Evolutionary conservation across 2,113 vertebrate genomes (phyloP).

Genomic region (Pollachius pollachius): DNA sequence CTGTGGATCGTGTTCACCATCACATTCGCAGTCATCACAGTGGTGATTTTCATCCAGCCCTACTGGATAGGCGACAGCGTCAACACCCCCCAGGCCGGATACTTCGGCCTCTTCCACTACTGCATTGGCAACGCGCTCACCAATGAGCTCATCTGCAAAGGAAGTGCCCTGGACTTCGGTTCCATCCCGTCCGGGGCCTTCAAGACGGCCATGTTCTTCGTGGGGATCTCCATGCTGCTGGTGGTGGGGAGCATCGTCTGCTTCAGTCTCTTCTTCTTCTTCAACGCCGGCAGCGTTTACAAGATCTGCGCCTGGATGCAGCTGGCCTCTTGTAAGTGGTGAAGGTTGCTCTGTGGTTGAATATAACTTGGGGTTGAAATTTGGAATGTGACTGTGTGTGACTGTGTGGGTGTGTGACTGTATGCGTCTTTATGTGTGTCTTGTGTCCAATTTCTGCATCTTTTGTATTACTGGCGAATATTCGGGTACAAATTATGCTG

Average conservation of each 20-base stretch:
- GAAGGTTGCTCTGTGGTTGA: background rate
- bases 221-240: conserved; percentile 91
- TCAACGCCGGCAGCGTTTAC: conserved; percentile 92
- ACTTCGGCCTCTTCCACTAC: conserved; percentile 97
- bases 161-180: conserved; percentile 90
- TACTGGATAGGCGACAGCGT: conserved; percentile 99
- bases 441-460: background rate
- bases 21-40: conserved; percentile 90
- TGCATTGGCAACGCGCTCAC: conserved; percentile 96
- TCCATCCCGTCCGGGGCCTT: conserved; percentile 96
- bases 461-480: background rate
- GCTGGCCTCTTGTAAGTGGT: conserved; percentile 87
- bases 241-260: conserved; percentile 91
- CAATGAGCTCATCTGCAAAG: conserved; percentile 93
- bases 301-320: conserved; percentile 99
- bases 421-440: too few relatives aligned
- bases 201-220: conserved; percentile 98
- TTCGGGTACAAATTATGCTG: background rate
- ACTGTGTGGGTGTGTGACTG: too few relatives aligned
- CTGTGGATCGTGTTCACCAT: conserved; percentile 96
- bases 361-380: too few relatives aligned
- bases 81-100: conserved; percentile 92
- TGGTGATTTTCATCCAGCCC: conserved; percentile 96
- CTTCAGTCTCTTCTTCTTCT: conserved; percentile 97
- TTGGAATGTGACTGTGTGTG: too few relatives aligned